phyloP scores from a whole-genome alignment of 23 tunicate species.

The Clavelina lepadiformis region DNA sequence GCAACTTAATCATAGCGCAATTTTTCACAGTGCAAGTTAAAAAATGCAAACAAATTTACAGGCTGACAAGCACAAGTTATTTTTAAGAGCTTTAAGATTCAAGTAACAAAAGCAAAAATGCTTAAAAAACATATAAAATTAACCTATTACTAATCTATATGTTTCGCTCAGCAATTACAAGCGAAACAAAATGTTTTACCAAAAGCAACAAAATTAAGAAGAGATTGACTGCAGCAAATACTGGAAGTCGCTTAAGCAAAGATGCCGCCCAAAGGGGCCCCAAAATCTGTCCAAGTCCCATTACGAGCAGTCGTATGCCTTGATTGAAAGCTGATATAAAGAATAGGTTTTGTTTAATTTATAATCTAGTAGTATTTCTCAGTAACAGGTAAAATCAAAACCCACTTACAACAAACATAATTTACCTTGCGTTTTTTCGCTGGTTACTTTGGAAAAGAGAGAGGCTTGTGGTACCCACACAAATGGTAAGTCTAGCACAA shows the following conservation, averaged over 20 bases:
- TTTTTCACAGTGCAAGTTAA: too few species aligned
- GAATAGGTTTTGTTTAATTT: background rate
- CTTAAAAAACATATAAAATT: too few species aligned
- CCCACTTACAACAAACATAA: background rate
- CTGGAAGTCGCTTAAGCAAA: slow-evolving; percentile 20
- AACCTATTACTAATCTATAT: too few species aligned
- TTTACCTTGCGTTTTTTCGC: slow-evolving; percentile 51
- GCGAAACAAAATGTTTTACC: too few species aligned
- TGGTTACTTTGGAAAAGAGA: slow-evolving; percentile 68
- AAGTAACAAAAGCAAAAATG: too few species aligned
- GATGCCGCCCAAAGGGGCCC: slow-evolving; percentile 90
- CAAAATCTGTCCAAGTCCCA: slow-evolving; percentile 76
- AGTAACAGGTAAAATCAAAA: background rate
- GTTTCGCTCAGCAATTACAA: too few species aligned
- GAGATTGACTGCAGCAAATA: slow-evolving; percentile 53
- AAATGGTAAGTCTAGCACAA: slow-evolving; percentile 41
- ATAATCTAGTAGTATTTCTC: background rate
- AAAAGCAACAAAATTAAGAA: slow-evolving; percentile 8
- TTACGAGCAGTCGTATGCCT: slow-evolving; percentile 54
- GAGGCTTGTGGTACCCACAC: slow-evolving; percentile 65
- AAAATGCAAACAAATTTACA: too few species aligned
- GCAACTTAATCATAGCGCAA: too few species aligned
- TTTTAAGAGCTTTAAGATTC: too few species aligned
- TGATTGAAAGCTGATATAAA: slow-evolving; percentile 72
- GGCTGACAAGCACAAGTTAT: too few species aligned